phyloP scores from a whole-genome alignment of 2,888 invertebrate species.

The Apomyelois bistriatella region DNA sequence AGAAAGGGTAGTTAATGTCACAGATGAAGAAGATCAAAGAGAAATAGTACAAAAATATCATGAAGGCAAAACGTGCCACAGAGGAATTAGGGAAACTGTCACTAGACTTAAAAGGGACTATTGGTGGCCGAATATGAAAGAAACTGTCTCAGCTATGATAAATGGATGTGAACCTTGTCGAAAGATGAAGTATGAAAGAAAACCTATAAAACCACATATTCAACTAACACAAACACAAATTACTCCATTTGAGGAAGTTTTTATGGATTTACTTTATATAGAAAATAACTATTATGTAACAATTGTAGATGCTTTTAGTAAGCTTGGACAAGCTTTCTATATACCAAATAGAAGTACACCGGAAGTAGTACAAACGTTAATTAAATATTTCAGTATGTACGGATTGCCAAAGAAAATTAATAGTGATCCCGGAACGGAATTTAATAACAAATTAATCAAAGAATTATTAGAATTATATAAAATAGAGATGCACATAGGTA shows the following conservation, averaged over 20 bases:
- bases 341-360: constrained; percentile 11
- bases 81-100: constrained; percentile 27
- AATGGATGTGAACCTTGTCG: constrained; percentile 11
- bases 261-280: constrained; percentile 13
- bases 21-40: constrained; percentile 21
- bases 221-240: constrained; percentile 14
- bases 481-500: constrained; percentile 12
- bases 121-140: constrained; percentile 16
- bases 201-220: constrained; percentile 13
- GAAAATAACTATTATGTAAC: neutral
- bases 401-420: constrained; percentile 11
- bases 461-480: constrained; percentile 12
- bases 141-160: constrained; percentile 10
- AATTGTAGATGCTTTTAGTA: constrained; percentile 10
- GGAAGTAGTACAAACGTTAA: constrained; percentile 14
- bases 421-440: constrained; percentile 12
- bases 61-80: constrained; percentile 25
- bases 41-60: constrained; percentile 22
- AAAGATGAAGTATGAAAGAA: constrained; percentile 11
- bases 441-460: constrained; percentile 11
- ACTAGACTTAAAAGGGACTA: constrained; percentile 21
- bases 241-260: constrained; percentile 15
- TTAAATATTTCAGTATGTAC: constrained; percentile 14
- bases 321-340: constrained; percentile 12
- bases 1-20: neutral